Base-by-base conservation (phyloP, 2,888 invertebrate species). In the Willowsia nigromaculata region DNA sequence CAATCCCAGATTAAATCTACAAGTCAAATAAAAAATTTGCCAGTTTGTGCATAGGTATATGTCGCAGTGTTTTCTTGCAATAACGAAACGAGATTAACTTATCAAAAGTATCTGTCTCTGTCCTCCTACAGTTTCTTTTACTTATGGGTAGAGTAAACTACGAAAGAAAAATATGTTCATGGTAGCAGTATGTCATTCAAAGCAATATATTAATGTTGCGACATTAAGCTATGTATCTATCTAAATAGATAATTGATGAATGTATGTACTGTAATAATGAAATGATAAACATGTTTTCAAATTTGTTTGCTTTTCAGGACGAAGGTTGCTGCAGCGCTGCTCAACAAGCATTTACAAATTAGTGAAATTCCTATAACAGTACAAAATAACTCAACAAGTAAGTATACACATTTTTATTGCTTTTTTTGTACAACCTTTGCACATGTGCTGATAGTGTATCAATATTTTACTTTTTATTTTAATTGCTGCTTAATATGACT, bases 271-370 rank as follows among this genome's bases (percentile, higher is more conserved):
- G 6, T 9, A 9, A 71, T 1, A n/a, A 71, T 18, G 68, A 6
- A 71, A 71, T 53, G 18, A 53, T 18, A 18, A 53, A 6, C 53
- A 62, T 30, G 33, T 30, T 81, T 56, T 89, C 80, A 1, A 18
- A 85, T 91, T 56, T 84, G 11, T 86, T 82, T 90, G 91, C 93
- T 90, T 95, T 94, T 7, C 95, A 97, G 97, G 95, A 97, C 97
- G 93, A 97, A 97, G 95, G 97, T 97, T 90, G 97, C 97, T 62
- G 97, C 97, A 0, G 95, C 97, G 7, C 95, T 97, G 62, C 95
- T 97, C 93, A 97, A 97, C 95, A 97, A 97, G 93, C 97, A 97
- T 93, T 95, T 97, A 84, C 97, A 97, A 94, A 97, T 97, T 94
- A 97, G 97, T 94, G 97, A 92, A 91, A 92, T 92, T 91, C 91